These are phyloP conservation scores for Vidua macroura DNA, from an alignment of 2,113 vertebrate species.

Conservation along the genomic window DNA sequence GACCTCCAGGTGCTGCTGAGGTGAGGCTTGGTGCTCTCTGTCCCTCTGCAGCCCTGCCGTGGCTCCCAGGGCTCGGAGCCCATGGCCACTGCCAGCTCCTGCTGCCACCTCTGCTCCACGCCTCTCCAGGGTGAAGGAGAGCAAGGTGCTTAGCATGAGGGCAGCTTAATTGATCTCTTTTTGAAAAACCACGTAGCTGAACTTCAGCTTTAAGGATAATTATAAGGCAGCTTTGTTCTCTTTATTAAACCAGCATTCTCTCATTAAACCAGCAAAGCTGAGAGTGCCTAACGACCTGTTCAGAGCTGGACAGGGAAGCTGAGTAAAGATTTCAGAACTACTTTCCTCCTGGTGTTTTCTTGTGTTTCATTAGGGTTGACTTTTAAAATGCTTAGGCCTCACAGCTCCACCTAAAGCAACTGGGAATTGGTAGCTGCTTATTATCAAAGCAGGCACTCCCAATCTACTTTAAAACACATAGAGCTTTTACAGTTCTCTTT, in stretches of 20 bases:
- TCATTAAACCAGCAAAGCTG: neutral
- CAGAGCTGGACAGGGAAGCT: neutral
- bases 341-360: neutral
- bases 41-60: neutral
- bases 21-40: neutral
- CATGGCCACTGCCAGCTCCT: fast-evolving
- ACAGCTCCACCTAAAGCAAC: neutral
- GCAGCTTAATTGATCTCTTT: neutral
- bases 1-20: neutral
- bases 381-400: neutral
- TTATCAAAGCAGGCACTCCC: neutral
- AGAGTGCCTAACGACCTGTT: neutral
- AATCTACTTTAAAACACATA: neutral
- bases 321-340: neutral
- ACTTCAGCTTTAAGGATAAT: neutral
- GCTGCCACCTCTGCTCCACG: fast-evolving
- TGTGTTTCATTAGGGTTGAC: neutral
- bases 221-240: neutral
- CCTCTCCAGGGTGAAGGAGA: neutral
- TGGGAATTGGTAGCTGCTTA: neutral
- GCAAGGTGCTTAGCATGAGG: fast-evolving
- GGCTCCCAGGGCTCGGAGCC: fast-evolving
- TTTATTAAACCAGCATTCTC: too few species aligned
- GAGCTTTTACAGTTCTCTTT: neutral
- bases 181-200: neutral